Base-by-base conservation (phyloP, 2,888 invertebrate species). In the Drosophila prolongata region DNA sequence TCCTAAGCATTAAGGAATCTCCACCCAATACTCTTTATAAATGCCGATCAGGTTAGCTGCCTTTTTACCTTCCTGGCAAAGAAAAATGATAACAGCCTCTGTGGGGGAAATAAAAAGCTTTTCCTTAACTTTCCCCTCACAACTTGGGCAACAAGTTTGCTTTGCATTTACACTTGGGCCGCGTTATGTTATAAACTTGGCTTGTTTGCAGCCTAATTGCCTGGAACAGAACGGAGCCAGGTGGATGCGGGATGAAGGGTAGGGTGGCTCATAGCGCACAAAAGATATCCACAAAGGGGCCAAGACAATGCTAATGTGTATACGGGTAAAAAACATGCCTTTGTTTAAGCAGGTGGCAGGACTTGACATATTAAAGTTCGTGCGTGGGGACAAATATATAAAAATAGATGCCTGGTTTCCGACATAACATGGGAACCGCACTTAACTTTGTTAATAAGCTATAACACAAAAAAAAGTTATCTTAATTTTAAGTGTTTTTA, bases 141-240 rank as follows among this genome's bases (percentile, higher is more conserved):
- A 37, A 35, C 10, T 30, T 65, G 53, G 59, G 69, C 79, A 84
- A 87, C 81, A 83, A 83, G 82, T 83, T 87, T 78, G 53, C 73
- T 78, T 72, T 83, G 80, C 70, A 86, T 78, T 83, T 73, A 60
- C 76, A 77, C 72, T 42, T 62, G 64, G 68, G 75, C 54, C 68
- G 40, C 52, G 57, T 76, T 68, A 61, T 47, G 53, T 64, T 61
- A 74, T 57, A 75, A 83, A 83, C 57, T 75, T 75, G 68, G 68
- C 73, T 87, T 87, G 61, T 74, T 81, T 77, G 81, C 76, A 74
- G 85, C 85, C 77, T 81, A 87, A 85, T 79, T 87, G 80, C 52
- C 75, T 67, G 77, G 62, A 77, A 81, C 55, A 57, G 71, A 54
- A 46, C 47, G 3, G 34, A 30, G 24, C 11, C 14, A 54, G 59